phyloP scores from a whole-genome alignment of 1,140 invertebrate genomes.

The Magallana ariakensis region DNA sequence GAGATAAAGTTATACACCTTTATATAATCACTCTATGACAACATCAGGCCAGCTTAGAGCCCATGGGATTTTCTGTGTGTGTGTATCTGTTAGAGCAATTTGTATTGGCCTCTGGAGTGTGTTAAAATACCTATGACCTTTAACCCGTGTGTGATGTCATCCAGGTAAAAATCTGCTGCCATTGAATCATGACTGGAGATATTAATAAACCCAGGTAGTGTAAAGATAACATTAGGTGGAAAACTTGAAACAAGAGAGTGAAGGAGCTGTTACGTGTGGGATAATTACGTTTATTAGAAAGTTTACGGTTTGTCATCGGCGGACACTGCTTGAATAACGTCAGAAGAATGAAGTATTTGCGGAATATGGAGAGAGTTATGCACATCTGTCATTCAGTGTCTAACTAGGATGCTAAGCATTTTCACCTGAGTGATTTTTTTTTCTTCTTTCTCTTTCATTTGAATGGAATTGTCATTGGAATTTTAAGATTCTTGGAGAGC shows the following conservation, averaged over 20 bases:
- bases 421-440: neutral
- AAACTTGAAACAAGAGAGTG: constrained; percentile 43
- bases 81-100: constrained; percentile 3
- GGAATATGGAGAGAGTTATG: constrained; percentile 31
- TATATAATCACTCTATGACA: neutral
- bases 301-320: neutral
- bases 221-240: constrained; percentile 36
- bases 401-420: constrained; percentile 27
- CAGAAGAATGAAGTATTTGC: constrained; percentile 28
- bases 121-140: constrained; percentile 50
- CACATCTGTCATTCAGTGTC: constrained; percentile 26
- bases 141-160: constrained; percentile 56
- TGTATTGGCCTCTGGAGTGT: constrained; percentile 22
- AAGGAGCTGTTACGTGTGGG: constrained; percentile 12
- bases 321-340: constrained; percentile 7
- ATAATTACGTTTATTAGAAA: constrained; percentile 27
- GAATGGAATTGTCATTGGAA: constrained; percentile 22
- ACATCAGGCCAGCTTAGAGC: neutral
- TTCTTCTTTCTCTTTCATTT: neutral
- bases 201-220: constrained; percentile 45
- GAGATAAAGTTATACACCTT: neutral
- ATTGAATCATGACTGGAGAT: constrained; percentile 39
- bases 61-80: neutral
- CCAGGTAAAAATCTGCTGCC: constrained; percentile 36
- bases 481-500: neutral